Evolutionary conservation across 2,113 vertebrate species (phyloP).

Genomic region (Festucalex cinctus): DNA sequence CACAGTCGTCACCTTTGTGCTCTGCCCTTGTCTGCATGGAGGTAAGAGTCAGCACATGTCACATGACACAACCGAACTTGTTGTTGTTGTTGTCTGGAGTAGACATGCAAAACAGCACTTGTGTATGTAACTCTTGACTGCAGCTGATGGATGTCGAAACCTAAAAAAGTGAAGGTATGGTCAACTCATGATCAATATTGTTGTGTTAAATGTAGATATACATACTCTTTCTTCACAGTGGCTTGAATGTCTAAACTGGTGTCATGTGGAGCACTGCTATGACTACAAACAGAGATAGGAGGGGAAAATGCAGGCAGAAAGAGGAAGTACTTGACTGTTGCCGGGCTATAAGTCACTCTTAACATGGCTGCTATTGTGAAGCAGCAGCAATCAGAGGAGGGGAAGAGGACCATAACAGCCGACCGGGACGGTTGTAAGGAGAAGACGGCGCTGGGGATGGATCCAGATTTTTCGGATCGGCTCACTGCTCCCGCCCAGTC

Average conservation of each 20-base stretch:
- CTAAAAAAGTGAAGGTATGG: too few relatives aligned
- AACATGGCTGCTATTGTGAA: conserved; percentile 54
- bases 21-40: conserved; percentile 37
- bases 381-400: conserved; percentile 47
- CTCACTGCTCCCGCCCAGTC: conserved; percentile 52
- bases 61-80: not conserved
- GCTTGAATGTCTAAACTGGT: not conserved
- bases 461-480: conserved; percentile 12
- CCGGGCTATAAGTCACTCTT: conserved; percentile 21
- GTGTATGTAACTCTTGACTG: not conserved
- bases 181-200: not conserved
- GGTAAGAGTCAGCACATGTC: conserved; percentile 40
- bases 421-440: conserved; percentile 14
- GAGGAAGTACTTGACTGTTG: conserved; percentile 48
- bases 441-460: conserved; percentile 18
- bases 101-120: conserved; percentile 38
- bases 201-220: not conserved
- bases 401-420: conserved; percentile 17
- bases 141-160: not conserved
- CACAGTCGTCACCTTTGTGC: conserved; percentile 14
- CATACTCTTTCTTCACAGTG: not conserved
- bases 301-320: conserved; percentile 32
- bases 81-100: conserved; percentile 4
- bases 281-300: conserved; percentile 44
- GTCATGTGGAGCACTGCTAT: conserved; percentile 26